Base-by-base conservation (phyloP, 2,113 vertebrate genomes). In the Heterocephalus glaber region DNA sequence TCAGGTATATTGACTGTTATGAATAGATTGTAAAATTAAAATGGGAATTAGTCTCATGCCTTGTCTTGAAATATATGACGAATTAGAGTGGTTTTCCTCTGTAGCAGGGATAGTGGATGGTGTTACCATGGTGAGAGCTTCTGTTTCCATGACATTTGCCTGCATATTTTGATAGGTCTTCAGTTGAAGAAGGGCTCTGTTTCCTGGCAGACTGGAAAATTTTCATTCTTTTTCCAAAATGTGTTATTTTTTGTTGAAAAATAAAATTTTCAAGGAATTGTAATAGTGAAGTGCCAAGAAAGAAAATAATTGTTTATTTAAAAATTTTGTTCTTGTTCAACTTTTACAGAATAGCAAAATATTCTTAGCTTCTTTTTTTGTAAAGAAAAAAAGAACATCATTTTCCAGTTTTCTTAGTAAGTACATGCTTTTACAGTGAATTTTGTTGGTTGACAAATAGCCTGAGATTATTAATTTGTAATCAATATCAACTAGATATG, bases 91-190 rank as follows among this genome's bases (percentile, higher is more conserved):
- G 97, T 97, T 98, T 97, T 96, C 89, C 96, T 90, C 94, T 93
- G 26, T 98, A 94, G 95, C 95, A 95, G 52, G 80, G 96, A 97
- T 92, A 97, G 88, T 98, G 98, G 96, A 96, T 92, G 97, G 88
- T 98, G 98, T 99, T 99, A 97, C 98, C 98, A 98, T 99, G 98
- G 98, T 98, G 98, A 98, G 97, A 97, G 93, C 96, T 98, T 98
- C 97, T 98, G 98, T 99, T 98, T 98, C 98, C 98, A 98, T 99
- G 98, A 98, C 98, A 98, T 98, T 98, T 98, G 94, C 97, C 98
- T 98, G 95, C 98, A 98, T 97, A 94, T 98, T 98, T 98, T 98
- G 96, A 96, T 98, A 97, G 98, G 90, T 97, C 97, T 98, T 98
- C 96, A 97, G 52, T 95, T 97, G 95, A 97, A 96, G 96, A 95